Base-by-base conservation (phyloP, 2,113 vertebrate species). In the Toxotes jaculatrix region DNA sequence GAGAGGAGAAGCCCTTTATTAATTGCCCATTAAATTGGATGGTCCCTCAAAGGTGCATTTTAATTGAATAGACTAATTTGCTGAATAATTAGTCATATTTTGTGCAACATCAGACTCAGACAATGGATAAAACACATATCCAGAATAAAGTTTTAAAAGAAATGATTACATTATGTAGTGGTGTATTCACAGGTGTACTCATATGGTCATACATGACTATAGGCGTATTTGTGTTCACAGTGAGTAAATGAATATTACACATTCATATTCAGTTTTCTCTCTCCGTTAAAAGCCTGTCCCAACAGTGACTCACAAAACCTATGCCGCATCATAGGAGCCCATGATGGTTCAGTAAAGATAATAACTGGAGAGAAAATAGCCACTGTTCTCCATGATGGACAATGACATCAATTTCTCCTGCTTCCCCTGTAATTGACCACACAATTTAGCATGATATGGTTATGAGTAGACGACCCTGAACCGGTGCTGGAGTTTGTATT, bases 21-120 rank as follows among this genome's bases (percentile, higher is more conserved):
- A 73, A 84, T 88, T 80, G 16, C 16, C 4, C 42, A 74, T 87
- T 49, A 66, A 80, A 85, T 21, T 57, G 42, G 45, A 85, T 17
- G 51, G 32, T 63, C 68, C 73, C 77, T 79, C 60, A 77, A 31
- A 70, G 45, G 32, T 32, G 21, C 63, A 62, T 69, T 89, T 82
- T 76, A 68, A 74, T 86, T 36, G 67, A 59, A 60, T 6, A 12
- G 31, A 43, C 12, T 66, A 38, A 62, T 83, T 74, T 82, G 43
- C 13, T 51, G 70, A 70, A 79, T 65, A 80, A 81, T 89, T 73
- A 38, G 3, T 51, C 27, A 0, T 47, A 55, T 57, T 73, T 40
- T 66, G 49, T 53, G 34, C 12, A 63, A 57, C n/a, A 63, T 6
- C n/a, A 1, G 43, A n/a, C 13, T 45, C 62, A 27, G 21, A 60